Evolutionary conservation across 2,113 vertebrate species (phyloP), one percentile per base, ranked within the genome.

Genomic region (Oncorhynchus mykiss): DNA sequence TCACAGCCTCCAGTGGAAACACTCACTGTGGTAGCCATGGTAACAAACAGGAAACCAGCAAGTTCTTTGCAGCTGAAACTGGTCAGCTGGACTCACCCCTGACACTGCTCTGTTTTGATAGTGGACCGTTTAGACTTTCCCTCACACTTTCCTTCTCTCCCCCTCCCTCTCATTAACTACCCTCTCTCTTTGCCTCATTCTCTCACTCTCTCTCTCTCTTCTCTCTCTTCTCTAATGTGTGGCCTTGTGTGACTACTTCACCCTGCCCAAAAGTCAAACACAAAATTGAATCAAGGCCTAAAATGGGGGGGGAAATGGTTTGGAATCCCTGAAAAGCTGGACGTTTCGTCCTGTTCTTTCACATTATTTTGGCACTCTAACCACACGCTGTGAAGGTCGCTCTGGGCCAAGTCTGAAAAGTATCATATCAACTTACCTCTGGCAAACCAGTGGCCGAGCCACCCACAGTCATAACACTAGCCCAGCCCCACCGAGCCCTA

Each of bases 31-130:
- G 74, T 89, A 69, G 16, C 85, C 82, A 82, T 84, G 83, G 82
- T 74, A 86, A 87, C 85, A 87, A 87, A 90, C 86, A 90, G 85
- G 87, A 91, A 91, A 86, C 78, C 24, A 74, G 3, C 72, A 79
- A 54, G 51, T 85, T 85, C 82, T 81, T 60, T 73, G 79, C 73
- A 73, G 87, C 78, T 57, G 81, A 83, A 84, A 51, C 75, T 1
- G 79, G 84, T 86, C 85, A 13, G 8, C 5, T 29, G 14, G 49
- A 68, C 4, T 27, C 18, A 81, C 80, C 78, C 59, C 77, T 78
- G 81, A 85, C 83, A 81, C 77, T 75, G 76, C 54, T 66, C 20
- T 54, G 70, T 24, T 75, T 57, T 54, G n/a, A 54, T 69, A 49
- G 45, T 59, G 67, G 48, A 68, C 27, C 39, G 48, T 13, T n/a